phyloP scores from a whole-genome alignment of 2,888 invertebrate species.

The Spisula subtruncata region DNA sequence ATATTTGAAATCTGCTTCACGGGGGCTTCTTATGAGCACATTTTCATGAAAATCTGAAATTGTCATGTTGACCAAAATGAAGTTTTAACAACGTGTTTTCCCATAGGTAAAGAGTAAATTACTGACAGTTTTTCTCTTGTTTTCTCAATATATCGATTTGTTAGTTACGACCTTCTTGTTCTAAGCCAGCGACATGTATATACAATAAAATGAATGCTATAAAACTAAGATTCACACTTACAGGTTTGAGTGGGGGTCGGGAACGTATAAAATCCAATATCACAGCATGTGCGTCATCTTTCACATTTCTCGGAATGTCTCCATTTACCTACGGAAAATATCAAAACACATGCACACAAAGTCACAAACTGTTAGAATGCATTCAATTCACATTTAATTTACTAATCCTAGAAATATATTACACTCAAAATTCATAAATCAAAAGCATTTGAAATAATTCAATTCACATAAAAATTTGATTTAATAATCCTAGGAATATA shows the following conservation, averaged over 20 bases:
- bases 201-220: neutral
- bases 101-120: too few species aligned
- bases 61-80: too few species aligned
- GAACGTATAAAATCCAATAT: constrained; percentile 98
- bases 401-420: neutral
- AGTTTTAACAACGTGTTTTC: too few species aligned
- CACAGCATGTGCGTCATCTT: constrained; percentile 97
- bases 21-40: too few species aligned
- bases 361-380: too few species aligned
- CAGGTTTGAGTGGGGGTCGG: constrained; percentile 97
- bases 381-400: constrained; percentile 17
- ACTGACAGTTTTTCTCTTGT: too few species aligned
- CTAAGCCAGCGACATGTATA: neutral
- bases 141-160: too few species aligned
- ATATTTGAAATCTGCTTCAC: too few species aligned
- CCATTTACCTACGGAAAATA: constrained; percentile 91
- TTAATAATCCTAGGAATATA: neutral
- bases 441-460: neutral
- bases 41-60: too few species aligned
- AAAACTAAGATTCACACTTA: constrained; percentile 67
- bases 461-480: too few species aligned
- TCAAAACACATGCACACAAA: constrained; percentile 29
- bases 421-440: neutral
- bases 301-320: constrained; percentile 92
- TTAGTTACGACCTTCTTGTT: too few species aligned